Conservation (phyloP, 2,797 vertebrate species). For the Pterois miles region DNA sequence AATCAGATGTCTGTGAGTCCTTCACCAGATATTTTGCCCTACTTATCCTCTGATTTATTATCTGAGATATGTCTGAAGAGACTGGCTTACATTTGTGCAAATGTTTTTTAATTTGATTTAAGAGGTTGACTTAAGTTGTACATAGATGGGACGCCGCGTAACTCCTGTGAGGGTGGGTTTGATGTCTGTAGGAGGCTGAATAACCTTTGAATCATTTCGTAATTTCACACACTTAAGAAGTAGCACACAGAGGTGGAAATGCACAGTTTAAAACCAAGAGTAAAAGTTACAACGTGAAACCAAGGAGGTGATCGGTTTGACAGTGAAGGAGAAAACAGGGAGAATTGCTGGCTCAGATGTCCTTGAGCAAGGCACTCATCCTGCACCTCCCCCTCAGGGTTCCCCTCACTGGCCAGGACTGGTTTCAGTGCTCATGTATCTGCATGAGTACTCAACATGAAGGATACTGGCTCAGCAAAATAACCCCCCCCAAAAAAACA, state of each 20-base stretch:
- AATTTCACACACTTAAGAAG: conserved; percentile 25
- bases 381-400: not conserved
- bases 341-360: not conserved
- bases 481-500: not conserved
- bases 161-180: conserved; percentile 4
- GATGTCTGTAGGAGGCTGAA: conserved; percentile 22
- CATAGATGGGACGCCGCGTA: not conserved
- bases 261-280: not conserved
- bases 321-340: not conserved
- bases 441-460: not conserved
- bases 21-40: not conserved
- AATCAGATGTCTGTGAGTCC: not conserved
- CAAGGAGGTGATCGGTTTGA: not conserved
- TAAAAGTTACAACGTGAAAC: conserved; percentile 7
- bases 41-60: not conserved
- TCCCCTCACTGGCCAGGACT: not conserved
- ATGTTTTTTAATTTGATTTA: not conserved
- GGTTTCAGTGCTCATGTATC: not conserved
- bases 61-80: not conserved
- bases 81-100: not conserved
- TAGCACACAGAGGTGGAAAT: conserved; percentile 5
- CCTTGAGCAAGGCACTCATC: not conserved
- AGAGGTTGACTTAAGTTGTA: not conserved
- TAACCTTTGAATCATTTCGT: conserved; percentile 36
- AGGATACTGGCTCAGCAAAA: conserved; percentile 43